Base-by-base conservation (phyloP, 2,797 vertebrate genomes). In the Luscinia luscinia region DNA sequence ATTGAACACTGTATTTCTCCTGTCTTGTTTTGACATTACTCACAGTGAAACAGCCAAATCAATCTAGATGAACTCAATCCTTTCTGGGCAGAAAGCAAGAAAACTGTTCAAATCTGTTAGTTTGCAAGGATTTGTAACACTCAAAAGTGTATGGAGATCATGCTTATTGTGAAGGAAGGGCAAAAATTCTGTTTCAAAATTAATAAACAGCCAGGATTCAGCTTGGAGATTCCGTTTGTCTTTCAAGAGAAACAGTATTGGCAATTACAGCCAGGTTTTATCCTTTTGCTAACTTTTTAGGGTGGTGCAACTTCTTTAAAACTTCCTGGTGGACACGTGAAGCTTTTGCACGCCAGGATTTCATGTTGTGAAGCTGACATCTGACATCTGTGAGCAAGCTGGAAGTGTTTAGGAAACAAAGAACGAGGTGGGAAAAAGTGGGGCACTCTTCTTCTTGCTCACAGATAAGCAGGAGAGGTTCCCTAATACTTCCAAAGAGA, bases 1-100 rank as follows among this genome's bases (percentile, higher is more conserved):
- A 91, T 88, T 96, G 96, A 95, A 49, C 91, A 87, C 79, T 86
- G 46, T 32, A 52, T 96, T 94, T 64, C 91, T 95, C 52, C 82
- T 88, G 86, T 94, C 88, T 94, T 94, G 82, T 94, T 96, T 87
- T 94, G 93, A 96, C 92, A 92, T 96, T 94, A 75, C 79, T 96
- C 91, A 73, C 82, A 93, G 94, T 9, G 38, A 94, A 95, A 78
- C 87, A 91, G 85, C 76, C 87, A 95, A 88, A 91, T 94, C 93
- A 94, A 62, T 90, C 91, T 38, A 67, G 87, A 90, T 89, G 77
- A 94, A 61, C 89, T 79, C 91, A 92, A 55, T 82, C 70, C 77
- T 91, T 90, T 84, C 83, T 84, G 74, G 43, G 52, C 41, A 16
- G 55, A 91, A 93, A 55, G 83, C 54, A 84, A 51, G 80, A 26